phyloP scores from a whole-genome alignment of 2,888 invertebrate species.

The Pyrrhosoma nymphula region DNA sequence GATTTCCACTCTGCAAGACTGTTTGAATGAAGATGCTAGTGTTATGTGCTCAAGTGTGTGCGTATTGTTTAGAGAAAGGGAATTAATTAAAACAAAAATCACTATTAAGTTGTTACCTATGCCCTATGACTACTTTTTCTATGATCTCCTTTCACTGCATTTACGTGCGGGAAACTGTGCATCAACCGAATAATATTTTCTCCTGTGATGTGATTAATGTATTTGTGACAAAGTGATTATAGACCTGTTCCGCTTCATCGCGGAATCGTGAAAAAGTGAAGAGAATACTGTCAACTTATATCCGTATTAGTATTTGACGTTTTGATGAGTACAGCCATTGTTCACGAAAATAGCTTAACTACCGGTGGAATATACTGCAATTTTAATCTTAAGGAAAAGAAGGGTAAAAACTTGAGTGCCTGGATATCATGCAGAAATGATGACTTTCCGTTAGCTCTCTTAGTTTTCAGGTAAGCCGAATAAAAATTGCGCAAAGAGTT shows the following conservation, averaged over 20 bases:
- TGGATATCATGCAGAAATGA: neutral
- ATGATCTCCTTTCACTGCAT: neutral
- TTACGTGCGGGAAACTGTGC: neutral
- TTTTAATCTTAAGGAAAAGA: neutral
- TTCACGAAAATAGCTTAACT: neutral
- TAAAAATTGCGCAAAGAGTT: too few relatives aligned
- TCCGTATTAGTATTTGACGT: too few relatives aligned
- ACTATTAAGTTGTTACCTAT: neutral
- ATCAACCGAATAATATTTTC: neutral
- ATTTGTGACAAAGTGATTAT: neutral
- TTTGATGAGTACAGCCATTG: neutral
- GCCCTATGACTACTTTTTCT: neutral
- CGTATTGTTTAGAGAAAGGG: neutral
- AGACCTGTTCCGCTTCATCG: neutral
- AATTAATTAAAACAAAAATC: neutral
- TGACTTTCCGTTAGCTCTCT: neutral
- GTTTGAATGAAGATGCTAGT: neutral
- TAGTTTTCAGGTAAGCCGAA: neutral
- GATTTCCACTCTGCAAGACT: neutral
- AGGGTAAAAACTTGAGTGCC: conserved; percentile 17
- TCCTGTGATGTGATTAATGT: neutral
- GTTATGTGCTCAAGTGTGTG: neutral
- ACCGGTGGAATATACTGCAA: neutral
- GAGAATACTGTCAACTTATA: neutral
- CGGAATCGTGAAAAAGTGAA: neutral